A percentile compares a stretch with the other conserved stretches of the same genome.
Evolutionary conservation across 1,140 invertebrate genomes (phyloP).

Genomic region (Globodera ellingtonae): DNA sequence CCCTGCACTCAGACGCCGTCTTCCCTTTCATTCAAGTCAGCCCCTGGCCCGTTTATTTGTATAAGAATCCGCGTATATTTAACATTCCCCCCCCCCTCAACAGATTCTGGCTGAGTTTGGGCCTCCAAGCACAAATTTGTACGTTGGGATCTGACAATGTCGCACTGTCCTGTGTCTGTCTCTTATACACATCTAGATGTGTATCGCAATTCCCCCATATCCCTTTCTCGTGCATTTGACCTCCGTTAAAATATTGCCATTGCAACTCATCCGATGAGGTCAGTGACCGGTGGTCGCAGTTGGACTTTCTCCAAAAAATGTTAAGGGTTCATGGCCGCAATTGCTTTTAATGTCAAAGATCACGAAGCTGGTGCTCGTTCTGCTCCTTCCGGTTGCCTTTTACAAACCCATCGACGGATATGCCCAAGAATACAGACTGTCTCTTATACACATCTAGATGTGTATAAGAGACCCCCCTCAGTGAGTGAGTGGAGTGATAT

Average conservation of each 20-base stretch:
- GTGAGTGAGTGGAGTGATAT: too few species aligned
- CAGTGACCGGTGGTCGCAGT: background rate
- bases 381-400: background rate
- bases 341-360: background rate
- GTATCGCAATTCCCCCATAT: background rate
- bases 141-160: conserved; percentile 49
- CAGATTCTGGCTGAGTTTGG: conserved; percentile 54
- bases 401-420: background rate
- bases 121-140: conserved; percentile 51
- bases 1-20: conserved; percentile 49
- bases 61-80: background rate
- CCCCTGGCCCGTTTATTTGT: background rate
- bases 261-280: background rate
- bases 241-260: background rate
- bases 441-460: too few species aligned
- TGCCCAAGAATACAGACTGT: background rate
- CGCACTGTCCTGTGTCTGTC: conserved; percentile 40
- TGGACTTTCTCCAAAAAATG: background rate
- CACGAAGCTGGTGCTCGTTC: too few species aligned
- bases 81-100: conserved; percentile 16
- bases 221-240: background rate
- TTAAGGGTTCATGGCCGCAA: background rate
- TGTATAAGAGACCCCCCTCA: too few species aligned
- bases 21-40: conserved; percentile 46
- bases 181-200: too few species aligned